Evolutionary conservation across 1,140 invertebrate species (phyloP).

Genomic region (Prorops nasuta): DNA sequence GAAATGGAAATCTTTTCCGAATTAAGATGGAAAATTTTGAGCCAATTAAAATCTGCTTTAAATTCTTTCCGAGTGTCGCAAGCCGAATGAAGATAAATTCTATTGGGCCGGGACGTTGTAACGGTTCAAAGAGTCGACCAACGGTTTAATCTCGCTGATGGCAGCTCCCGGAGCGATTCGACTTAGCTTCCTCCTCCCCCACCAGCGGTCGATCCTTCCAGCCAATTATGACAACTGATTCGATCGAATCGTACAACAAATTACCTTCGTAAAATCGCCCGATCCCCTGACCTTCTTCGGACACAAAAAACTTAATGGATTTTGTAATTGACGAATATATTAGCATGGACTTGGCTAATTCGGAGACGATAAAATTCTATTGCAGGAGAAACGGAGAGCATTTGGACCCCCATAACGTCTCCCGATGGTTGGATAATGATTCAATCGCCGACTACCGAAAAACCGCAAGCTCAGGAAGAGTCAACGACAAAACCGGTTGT

Average conservation of each 20-base stretch:
- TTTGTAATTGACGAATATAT: no score
- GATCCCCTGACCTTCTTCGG: neutral
- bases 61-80: no score
- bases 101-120: constrained; percentile 25
- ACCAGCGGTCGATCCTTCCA: no score
- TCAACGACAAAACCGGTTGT: constrained; percentile 21
- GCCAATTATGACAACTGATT: no score
- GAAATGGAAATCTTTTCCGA: no score
- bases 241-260: no score
- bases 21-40: no score
- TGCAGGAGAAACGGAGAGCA: constrained; percentile 45
- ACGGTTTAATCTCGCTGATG: constrained; percentile 21
- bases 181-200: constrained; percentile 13
- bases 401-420: constrained; percentile 61
- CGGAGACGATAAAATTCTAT: constrained; percentile 6
- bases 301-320: no score
- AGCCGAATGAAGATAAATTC: constrained; percentile 22
- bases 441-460: constrained; percentile 45
- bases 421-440: constrained; percentile 67
- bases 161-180: constrained; percentile 7
- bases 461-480: constrained; percentile 20
- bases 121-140: constrained; percentile 34
- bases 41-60: no score
- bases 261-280: no score
- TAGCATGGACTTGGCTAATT: neutral